These are phyloP conservation scores for Hipposideros larvatus DNA, from an alignment of 2,797 vertebrate species.

Conservation along the genomic window DNA sequence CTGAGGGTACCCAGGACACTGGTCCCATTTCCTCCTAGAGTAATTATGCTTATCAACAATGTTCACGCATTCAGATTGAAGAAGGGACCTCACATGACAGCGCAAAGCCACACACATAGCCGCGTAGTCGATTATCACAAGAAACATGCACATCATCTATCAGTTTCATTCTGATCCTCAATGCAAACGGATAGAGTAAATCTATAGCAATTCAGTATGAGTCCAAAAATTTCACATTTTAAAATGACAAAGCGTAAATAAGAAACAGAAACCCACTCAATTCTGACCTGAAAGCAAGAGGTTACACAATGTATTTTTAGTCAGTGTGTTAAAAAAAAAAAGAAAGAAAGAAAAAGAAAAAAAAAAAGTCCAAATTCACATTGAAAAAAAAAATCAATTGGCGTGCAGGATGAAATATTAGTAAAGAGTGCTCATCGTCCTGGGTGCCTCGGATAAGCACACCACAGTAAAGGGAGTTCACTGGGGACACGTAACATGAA, in stretches of 20 bases:
- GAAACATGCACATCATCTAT: not conserved
- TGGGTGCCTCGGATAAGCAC: not conserved
- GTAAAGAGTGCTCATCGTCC: not conserved
- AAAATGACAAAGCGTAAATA: constrained; percentile 22
- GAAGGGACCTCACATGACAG: not conserved
- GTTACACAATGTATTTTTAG: not conserved
- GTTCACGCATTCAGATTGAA: not conserved
- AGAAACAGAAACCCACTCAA: not conserved
- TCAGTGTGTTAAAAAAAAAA: not conserved
- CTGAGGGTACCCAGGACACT: not conserved
- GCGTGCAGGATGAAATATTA: not conserved
- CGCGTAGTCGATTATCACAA: not conserved
- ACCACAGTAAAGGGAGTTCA: not conserved
- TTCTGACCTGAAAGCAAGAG: constrained; percentile 20
- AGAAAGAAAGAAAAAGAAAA: not conserved
- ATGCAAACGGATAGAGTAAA: constrained; percentile 15
- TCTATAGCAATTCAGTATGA: not conserved
- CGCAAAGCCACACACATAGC: not conserved
- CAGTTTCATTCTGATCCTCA: not conserved
- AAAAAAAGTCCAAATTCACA: not conserved
- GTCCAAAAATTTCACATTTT: not conserved
- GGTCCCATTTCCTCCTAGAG: not conserved
- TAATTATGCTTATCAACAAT: not conserved
- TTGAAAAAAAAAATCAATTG: constrained; percentile 17
- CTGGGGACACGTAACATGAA: not conserved